Conservation (phyloP, 2,113 vertebrate genomes). For the Arvicanthis niloticus region DNA sequence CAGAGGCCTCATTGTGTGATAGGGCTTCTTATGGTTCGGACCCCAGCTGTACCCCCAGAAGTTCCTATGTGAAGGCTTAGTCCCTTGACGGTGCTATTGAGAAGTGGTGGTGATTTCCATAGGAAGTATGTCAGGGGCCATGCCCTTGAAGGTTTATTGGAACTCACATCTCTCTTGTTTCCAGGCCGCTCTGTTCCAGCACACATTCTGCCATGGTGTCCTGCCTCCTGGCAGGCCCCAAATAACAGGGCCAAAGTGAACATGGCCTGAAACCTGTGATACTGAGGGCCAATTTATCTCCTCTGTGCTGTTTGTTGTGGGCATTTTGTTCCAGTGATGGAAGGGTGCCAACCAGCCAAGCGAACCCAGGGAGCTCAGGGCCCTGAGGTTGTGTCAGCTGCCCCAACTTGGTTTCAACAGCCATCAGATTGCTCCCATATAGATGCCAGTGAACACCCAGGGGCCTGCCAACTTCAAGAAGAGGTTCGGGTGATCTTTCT, state of each 20-base stretch:
- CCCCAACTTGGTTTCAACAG: neutral
- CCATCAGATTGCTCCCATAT: neutral
- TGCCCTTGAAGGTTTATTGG: neutral
- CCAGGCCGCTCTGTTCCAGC: neutral
- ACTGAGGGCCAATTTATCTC: neutral
- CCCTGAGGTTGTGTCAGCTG: accelerated
- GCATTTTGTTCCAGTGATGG: neutral
- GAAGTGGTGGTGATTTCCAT: neutral
- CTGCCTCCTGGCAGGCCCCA: neutral
- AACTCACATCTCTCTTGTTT: neutral
- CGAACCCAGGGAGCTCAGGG: neutral
- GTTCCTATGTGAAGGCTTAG: neutral
- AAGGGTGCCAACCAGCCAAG: too few relatives aligned
- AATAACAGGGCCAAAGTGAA: neutral
- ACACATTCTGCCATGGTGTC: too few relatives aligned
- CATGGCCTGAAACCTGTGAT: neutral
- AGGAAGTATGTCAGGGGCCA: neutral
- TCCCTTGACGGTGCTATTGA: neutral
- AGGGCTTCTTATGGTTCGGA: neutral
- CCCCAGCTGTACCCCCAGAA: neutral
- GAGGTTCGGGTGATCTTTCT: neutral
- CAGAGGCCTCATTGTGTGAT: too few relatives aligned
- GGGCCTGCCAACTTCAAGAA: neutral
- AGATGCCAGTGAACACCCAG: neutral
- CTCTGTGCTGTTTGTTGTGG: too few relatives aligned